Conservation (phyloP, 2,888 invertebrate genomes). For the Isotomurus palustris region DNA sequence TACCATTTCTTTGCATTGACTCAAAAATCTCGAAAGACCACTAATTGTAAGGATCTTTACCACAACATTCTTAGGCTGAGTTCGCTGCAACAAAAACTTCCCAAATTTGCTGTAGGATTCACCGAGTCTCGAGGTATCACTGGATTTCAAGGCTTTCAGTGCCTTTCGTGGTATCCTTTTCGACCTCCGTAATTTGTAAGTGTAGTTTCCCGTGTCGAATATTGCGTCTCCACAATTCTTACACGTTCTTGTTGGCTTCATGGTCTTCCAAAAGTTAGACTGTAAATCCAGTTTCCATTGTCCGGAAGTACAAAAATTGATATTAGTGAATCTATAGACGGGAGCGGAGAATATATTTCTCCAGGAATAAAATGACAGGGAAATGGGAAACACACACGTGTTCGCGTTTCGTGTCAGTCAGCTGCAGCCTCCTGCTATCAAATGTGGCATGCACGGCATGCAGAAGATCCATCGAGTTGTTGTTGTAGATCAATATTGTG, state of each 20-base stretch:
- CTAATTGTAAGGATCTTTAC: slow-evolving; percentile 6
- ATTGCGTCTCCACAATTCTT: slow-evolving; percentile 25
- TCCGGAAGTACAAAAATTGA: no score
- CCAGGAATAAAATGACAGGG: no score
- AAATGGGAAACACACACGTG: no score
- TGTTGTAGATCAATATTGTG: no score
- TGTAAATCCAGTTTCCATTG: no score
- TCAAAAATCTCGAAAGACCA: not conserved
- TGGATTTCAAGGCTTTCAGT: slow-evolving; percentile 5
- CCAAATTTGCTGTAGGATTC: slow-evolving; percentile 22
- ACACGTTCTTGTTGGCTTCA: slow-evolving; percentile 14
- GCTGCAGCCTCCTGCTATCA: no score
- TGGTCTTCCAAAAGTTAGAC: no score
- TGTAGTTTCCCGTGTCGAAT: slow-evolving; percentile 20
- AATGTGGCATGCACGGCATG: no score
- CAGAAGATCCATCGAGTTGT: no score
- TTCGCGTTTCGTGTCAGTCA: no score
- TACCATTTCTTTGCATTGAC: slow-evolving; percentile 1
- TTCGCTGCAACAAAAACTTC: slow-evolving; percentile 22
- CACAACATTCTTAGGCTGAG: slow-evolving; percentile 16
- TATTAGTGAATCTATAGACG: no score
- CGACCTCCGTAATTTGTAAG: slow-evolving; percentile 21
- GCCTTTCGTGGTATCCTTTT: slow-evolving; percentile 31
- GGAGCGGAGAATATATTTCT: no score
- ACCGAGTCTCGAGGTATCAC: not conserved